Evolutionary conservation across 2,113 vertebrate species (phyloP), one percentile per base, ranked within the genome.

Genomic region (Nestor notabilis): DNA sequence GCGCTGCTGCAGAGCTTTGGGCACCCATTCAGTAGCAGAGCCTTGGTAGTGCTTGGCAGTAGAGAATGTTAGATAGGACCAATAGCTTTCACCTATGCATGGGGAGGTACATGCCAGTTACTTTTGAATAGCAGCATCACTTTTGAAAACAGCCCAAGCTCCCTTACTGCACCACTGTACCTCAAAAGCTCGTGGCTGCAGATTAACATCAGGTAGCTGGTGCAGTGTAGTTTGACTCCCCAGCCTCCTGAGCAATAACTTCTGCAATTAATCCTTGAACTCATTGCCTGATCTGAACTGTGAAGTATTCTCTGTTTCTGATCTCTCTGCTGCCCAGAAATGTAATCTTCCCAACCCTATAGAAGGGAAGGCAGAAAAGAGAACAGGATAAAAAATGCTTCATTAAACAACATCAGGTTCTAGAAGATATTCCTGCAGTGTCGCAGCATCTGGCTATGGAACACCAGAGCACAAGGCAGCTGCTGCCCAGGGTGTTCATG

Each of bases 1-100:
- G 15, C 0, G 0, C 13, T 56, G 3, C 46, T 75, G 50, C 5
- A 1, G 24, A 39, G n/a, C 21, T 66, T 24, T 56, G 33, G 49
- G 33, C 28, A 52, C 14, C 39, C 21, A 3, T 44, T 55, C 70
- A 28, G 35, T 11, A 29, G 46, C 28, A 92, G 33, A n/a, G 5
- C 17, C n/a, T 53, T 35, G 12, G 6, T 6, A 24, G 29, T 19
- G 20, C 17, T 60, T 70, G 39, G 17, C 27, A 27, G 1, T 4
- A 23, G 29, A 78, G 19, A 46, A 72, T 5, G 35, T 35, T 43
- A 52, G 31, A 17, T 18, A 20, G 58, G 13, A 80, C 16, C 71
- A 75, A 14, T 15, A 83, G 66, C 41, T 89, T 66, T 61, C n/a
- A 17, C 65, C 65, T 79, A 9, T 29, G 0, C 5, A 8, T 27